Percentiles rank a stretch among this genome's conserved stretches.
Evolutionary conservation across 2,113 vertebrate species (phyloP).

Genomic region (Triplophysa tibetana): DNA sequence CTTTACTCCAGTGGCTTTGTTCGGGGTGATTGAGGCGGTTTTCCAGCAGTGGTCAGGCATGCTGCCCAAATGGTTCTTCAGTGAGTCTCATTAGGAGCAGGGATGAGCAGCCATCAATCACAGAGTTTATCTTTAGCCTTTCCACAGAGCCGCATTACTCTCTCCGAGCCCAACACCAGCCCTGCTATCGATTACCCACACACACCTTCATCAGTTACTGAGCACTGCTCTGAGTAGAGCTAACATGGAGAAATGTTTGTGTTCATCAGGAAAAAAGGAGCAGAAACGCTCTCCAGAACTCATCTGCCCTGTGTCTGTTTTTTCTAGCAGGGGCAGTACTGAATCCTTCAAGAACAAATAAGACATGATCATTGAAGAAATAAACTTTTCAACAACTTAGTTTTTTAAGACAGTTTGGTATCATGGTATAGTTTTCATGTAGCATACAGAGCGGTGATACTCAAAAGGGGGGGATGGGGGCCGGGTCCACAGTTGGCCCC

Average conservation of each 20-base stretch:
- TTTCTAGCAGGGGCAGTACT: too few relatives aligned
- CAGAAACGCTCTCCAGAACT: background rate
- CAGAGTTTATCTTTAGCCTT: conserved; percentile 27
- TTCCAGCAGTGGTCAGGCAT: conserved; percentile 21
- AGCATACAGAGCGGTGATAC: too few relatives aligned
- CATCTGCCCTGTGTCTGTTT: too few relatives aligned
- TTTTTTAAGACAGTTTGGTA: too few relatives aligned
- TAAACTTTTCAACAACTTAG: too few relatives aligned
- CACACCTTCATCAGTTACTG: conserved; percentile 11
- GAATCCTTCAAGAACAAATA: too few relatives aligned
- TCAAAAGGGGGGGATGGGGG: too few relatives aligned
- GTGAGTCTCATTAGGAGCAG: conserved; percentile 24
- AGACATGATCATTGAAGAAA: too few relatives aligned
- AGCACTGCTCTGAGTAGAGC: background rate
- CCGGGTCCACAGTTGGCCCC: too few relatives aligned
- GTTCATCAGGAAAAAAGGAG: conserved; percentile 10
- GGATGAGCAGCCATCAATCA: conserved; percentile 44
- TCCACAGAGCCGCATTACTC: conserved; percentile 26
- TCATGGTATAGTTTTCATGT: too few relatives aligned
- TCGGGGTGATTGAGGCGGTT: background rate
- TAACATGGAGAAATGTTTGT: background rate
- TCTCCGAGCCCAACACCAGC: conserved; percentile 9
- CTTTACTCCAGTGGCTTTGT: background rate
- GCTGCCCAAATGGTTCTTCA: conserved; percentile 9
- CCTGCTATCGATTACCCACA: conserved; percentile 40